Base-by-base conservation (phyloP, 1,140 invertebrate species). In the Drosophila pruinosa region DNA sequence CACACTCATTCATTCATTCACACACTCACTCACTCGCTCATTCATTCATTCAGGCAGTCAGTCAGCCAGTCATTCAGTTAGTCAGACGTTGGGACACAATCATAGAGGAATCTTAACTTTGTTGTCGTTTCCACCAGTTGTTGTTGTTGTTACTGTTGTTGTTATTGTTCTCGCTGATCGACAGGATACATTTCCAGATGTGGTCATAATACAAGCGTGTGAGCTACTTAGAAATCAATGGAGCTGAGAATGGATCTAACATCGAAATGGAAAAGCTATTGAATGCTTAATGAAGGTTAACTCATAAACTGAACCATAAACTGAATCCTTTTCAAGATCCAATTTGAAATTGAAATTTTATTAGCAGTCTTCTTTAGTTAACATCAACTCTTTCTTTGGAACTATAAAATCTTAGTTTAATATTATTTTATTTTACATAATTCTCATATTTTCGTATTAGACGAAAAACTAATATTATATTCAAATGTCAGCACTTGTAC, bases 161-260 rank as follows among this genome's bases (percentile, higher is more conserved):
- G 28, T n/a, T n/a, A n/a, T 5, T 19, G 22, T 8, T 36, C 28
- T 78, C 61, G 39, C 56, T 61, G 78, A 76, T 81, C 78, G 68
- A 81, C 72, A 81, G 77, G 77, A 80, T 80, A 76, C 78, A 48
- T 43, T 39, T 61, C 48, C 26, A 65, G 69, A 67, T 41, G 22
- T 43, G 56, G 45, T 45, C 56, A 39, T 58, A 17, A 34, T 24
- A 26, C 15, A 43, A 85, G 75, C 82, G 63, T 75, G 81, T 85
- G 80, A 86, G 81, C 83, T 76, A 68, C 63, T 71, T 67, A 56
- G 38, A 56, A 75, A 26, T 75, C 81, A 61, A 58, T 57, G 12
- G 43, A 74, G 71, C 61, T 58, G 24, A 50, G 12, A 54, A 26
- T 43, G 53, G 10, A 57, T 28, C 53, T 14, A 26, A 24, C 41